Conservation (phyloP, 2,113 vertebrate genomes). For the Tapirus terrestris region DNA sequence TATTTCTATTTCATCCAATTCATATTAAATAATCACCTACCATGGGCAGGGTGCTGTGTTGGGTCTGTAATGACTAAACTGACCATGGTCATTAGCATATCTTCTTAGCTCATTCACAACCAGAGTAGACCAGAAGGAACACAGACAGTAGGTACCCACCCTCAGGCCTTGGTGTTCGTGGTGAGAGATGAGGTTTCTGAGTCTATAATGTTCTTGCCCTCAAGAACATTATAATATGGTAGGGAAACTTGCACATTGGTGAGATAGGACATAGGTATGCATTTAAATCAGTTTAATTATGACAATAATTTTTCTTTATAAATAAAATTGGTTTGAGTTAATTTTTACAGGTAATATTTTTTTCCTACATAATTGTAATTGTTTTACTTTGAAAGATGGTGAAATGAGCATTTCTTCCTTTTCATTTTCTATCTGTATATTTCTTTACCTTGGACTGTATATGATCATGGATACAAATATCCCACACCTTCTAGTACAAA, state of each 20-base stretch:
- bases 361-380: background rate
- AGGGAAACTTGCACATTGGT: background rate
- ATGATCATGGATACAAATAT: constrained; percentile 40
- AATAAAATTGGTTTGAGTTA: background rate
- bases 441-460: constrained; percentile 3
- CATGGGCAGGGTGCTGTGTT: background rate
- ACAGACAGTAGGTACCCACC: background rate
- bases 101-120: background rate
- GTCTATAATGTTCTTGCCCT: background rate
- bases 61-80: background rate
- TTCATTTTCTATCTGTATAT: constrained; percentile 21
- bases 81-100: background rate
- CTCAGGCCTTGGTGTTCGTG: background rate
- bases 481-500: constrained; percentile 44
- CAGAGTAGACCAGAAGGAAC: background rate
- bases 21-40: background rate
- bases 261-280: background rate
- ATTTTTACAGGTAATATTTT: constrained; percentile 14
- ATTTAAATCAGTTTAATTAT: background rate
- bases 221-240: background rate
- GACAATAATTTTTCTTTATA: background rate
- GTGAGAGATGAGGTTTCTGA: background rate
- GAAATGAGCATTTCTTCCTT: constrained; percentile 1
- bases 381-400: constrained; percentile 30
- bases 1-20: background rate